These are phyloP conservation scores for Setipinna tenuifilis DNA, from an alignment of 2,797 vertebrate genomes.

Conservation along the genomic window DNA sequence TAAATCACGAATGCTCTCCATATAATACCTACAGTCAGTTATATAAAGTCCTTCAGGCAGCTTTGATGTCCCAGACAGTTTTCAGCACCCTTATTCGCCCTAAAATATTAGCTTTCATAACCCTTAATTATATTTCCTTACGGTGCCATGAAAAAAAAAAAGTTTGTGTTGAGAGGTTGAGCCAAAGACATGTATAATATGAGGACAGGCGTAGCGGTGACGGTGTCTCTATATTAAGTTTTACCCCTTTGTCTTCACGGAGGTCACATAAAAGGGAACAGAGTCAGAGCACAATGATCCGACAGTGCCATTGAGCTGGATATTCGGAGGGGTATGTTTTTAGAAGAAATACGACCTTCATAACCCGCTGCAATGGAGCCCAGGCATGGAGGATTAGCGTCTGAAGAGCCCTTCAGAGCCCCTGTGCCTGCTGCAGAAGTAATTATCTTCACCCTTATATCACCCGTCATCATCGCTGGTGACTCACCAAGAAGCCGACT, in stretches of 20 bases:
- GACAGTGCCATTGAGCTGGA: not conserved
- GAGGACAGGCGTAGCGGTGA: not conserved
- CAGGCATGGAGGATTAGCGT: not conserved
- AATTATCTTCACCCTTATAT: conserved; percentile 7
- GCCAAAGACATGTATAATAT: not conserved
- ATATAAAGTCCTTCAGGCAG: not conserved
- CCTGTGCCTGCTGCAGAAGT: not conserved
- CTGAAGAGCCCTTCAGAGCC: conserved; percentile 14
- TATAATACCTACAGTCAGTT: not conserved
- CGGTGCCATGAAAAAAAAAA: not conserved
- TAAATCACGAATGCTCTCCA: not conserved
- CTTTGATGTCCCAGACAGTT: not conserved
- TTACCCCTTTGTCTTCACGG: not conserved
- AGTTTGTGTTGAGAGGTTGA: not conserved
- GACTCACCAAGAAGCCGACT: not conserved
- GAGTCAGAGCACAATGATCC: not conserved
- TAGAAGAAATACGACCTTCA: not conserved
- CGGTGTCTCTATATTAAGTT: not conserved
- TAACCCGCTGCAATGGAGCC: not conserved
- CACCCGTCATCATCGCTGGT: not conserved
- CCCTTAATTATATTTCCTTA: no score
- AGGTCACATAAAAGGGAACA: not conserved
- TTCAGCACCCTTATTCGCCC: not conserved
- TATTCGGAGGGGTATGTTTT: not conserved
- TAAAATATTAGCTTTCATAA: not conserved